These are phyloP conservation scores for Acestrorhynchus altus DNA, from an alignment of 2,797 vertebrate genomes.

Conservation along the genomic window DNA sequence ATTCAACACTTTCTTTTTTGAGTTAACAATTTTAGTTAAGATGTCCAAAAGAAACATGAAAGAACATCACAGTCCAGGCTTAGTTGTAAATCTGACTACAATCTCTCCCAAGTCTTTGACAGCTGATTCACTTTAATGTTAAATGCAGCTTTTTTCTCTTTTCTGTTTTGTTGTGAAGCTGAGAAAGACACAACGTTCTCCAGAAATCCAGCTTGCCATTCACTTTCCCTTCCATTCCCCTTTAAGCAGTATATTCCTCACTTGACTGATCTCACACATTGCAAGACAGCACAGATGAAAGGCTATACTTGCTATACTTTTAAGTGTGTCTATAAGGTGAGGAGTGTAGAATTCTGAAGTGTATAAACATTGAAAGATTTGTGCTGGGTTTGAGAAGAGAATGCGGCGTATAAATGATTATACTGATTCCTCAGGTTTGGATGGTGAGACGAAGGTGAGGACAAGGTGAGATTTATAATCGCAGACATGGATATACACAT, in stretches of 20 bases:
- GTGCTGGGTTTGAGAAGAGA: slow-evolving; percentile 18
- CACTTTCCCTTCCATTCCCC: not conserved
- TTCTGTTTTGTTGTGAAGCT: slow-evolving; percentile 5
- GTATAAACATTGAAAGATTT: too few relatives aligned
- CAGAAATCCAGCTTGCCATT: slow-evolving; percentile 1
- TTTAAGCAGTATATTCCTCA: not conserved
- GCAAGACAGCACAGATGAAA: not conserved
- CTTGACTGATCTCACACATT: slow-evolving; percentile 3
- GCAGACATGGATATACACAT: slow-evolving; percentile 49
- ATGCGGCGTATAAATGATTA: slow-evolving; percentile 30
- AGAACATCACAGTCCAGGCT: not conserved
- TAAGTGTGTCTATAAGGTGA: not conserved
- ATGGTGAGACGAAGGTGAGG: slow-evolving; percentile 17
- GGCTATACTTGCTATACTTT: not conserved
- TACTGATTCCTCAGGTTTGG: slow-evolving; percentile 34
- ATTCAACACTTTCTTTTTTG: too few relatives aligned
- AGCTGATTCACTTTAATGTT: not conserved
- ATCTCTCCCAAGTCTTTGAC: not conserved
- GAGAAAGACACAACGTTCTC: slow-evolving; percentile 2
- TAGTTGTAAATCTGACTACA: not conserved
- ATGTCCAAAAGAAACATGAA: not conserved
- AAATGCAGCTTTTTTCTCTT: not conserved
- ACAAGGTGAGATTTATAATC: slow-evolving; percentile 38
- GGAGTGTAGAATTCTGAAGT: not conserved
- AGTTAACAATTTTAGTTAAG: too few relatives aligned